A percentile compares a stretch with the other conserved stretches of the same genome.
phyloP scores from a whole-genome alignment of 1,140 invertebrate genomes.

The Camponotus vicinus region DNA sequence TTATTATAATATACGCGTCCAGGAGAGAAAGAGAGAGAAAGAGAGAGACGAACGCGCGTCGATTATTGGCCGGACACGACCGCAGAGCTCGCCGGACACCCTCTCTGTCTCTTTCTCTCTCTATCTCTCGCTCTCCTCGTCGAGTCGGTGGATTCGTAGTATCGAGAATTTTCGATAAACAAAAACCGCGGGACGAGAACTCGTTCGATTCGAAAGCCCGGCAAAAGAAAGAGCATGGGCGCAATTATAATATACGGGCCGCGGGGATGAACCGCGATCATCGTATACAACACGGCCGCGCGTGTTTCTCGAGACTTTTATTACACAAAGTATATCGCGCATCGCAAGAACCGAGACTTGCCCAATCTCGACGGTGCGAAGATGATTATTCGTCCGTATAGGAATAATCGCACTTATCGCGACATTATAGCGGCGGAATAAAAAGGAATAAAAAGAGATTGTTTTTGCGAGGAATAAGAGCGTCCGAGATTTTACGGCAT shows the following conservation, averaged over 20 bases:
- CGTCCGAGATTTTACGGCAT: neutral
- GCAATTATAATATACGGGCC: conserved; percentile 41
- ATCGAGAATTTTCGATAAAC: conserved; percentile 66
- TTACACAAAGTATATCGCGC: neutral
- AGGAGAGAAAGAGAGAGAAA: too few species aligned
- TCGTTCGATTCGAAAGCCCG: conserved; percentile 14
- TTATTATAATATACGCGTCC: conserved; percentile 72
- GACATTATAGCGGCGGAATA: neutral
- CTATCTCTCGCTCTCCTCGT: neutral
- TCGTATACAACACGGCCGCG: neutral
- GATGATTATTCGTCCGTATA: neutral
- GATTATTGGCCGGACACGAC: conserved; percentile 75
- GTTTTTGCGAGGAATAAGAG: neutral
- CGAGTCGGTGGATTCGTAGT: conserved; percentile 68
- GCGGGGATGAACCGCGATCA: conserved; percentile 3
- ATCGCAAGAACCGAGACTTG: neutral
- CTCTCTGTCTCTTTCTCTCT: neutral
- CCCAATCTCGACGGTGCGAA: too few species aligned
- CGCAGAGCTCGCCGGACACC: conserved; percentile 66
- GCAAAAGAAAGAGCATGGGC: conserved; percentile 1
- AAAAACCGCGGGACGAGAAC: conserved; percentile 38
- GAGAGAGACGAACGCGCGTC: conserved; percentile 64
- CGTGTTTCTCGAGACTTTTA: conserved; percentile 13
- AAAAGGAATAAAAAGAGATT: neutral
- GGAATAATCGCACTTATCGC: neutral